Conservation (phyloP, 2,113 vertebrate species). For the Phalacrocorax brasilianus region DNA sequence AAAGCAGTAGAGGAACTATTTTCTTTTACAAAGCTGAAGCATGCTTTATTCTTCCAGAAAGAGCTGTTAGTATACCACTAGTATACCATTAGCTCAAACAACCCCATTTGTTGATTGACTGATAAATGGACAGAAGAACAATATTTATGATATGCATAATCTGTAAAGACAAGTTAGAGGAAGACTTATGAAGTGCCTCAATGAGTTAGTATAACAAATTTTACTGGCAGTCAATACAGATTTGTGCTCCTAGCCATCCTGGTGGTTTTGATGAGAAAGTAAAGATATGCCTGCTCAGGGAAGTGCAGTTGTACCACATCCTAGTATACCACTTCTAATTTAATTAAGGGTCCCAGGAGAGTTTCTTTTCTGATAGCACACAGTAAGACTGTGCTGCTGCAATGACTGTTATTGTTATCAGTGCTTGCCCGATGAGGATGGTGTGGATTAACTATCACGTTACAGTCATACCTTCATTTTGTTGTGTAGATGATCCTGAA, state of each 20-base stretch:
- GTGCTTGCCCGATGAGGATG: background rate
- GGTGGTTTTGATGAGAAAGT: slow-evolving; percentile 15
- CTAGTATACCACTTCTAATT: background rate
- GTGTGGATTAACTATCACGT: background rate
- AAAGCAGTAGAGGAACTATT: background rate
- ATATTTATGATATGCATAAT: background rate
- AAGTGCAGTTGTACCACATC: background rate
- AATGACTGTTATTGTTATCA: background rate
- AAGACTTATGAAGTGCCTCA: slow-evolving; percentile 33
- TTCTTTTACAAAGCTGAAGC: background rate
- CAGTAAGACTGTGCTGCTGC: background rate
- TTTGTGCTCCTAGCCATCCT: background rate
- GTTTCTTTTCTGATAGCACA: background rate
- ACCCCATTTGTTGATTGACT: background rate
- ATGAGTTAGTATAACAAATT: background rate
- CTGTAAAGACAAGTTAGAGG: background rate
- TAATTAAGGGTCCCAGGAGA: background rate
- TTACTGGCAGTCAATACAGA: background rate
- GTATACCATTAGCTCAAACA: background rate
- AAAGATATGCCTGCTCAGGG: background rate
- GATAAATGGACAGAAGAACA: background rate
- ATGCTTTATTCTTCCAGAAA: background rate
- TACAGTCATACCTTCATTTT: background rate
- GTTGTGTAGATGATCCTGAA: background rate
- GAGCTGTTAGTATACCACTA: background rate